phyloP scores from a whole-genome alignment of 1,140 invertebrate species.

The Brachionus paranguensis region DNA sequence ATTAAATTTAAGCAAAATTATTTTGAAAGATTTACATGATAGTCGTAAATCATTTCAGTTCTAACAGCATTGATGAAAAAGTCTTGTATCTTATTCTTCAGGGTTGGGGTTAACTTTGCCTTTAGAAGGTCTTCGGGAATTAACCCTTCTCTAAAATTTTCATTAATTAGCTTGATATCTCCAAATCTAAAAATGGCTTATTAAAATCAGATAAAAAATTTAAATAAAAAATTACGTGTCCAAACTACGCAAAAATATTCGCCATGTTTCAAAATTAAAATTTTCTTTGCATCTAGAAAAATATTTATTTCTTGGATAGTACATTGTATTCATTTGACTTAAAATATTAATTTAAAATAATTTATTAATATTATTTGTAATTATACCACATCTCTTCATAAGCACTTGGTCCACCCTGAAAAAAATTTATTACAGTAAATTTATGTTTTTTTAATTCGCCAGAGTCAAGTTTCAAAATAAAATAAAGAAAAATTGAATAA shows the following conservation, averaged over 20 bases:
- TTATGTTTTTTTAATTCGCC: no score
- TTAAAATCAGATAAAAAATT: neutral
- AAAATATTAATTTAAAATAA: neutral
- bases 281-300: neutral
- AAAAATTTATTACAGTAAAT: neutral
- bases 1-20: neutral
- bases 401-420: neutral
- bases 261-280: neutral
- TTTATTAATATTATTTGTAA: neutral
- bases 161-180: neutral
- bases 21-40: neutral
- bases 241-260: neutral
- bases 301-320: neutral
- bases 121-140: neutral
- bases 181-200: neutral
- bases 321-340: neutral
- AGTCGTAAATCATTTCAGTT: neutral
- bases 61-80: neutral
- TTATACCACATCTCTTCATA: neutral
- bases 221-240: neutral
- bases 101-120: neutral
- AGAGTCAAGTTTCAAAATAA: no score
- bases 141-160: neutral
- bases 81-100: neutral
- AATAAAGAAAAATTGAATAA: no score